These are phyloP conservation scores for Morinoia aosen DNA, from an alignment of 2,888 invertebrate genomes.

Conservation along the genomic window DNA sequence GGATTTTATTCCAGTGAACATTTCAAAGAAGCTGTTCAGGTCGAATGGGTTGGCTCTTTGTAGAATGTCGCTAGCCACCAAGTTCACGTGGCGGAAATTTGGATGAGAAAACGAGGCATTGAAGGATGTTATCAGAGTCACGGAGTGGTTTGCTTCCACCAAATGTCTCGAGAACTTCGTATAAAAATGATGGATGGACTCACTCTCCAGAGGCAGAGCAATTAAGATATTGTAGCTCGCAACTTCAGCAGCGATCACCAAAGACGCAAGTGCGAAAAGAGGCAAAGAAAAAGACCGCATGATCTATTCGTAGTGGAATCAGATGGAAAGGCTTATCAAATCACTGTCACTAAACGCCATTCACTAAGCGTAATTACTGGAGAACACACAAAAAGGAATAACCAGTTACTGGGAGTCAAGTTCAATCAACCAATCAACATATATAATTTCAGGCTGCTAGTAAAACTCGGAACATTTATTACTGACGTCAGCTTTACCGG, in stretches of 20 bases:
- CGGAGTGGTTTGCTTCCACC: constrained; percentile 12
- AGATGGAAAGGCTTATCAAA: no score
- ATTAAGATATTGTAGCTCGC: constrained; percentile 33
- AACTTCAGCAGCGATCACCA: neutral
- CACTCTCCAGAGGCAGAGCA: neutral
- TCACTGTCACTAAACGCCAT: no score
- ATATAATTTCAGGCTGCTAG: no score
- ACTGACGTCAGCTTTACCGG: no score
- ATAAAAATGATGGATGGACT: neutral
- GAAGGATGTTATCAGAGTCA: constrained; percentile 14
- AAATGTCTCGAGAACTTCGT: neutral
- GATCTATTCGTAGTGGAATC: neutral
- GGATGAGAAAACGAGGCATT: neutral
- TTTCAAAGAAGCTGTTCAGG: neutral
- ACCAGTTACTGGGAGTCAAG: no score
- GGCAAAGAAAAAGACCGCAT: neutral
- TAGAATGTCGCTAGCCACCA: neutral
- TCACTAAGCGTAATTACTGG: no score
- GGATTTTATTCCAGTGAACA: neutral
- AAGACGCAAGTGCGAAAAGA: neutral
- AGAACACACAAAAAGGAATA: no score
- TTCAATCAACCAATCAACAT: no score
- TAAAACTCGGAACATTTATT: no score
- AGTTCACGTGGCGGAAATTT: neutral
- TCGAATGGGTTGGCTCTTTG: neutral